Evolutionary conservation across 2,888 invertebrate genomes (phyloP).

Genomic region (Nemotelus nigrinus): DNA sequence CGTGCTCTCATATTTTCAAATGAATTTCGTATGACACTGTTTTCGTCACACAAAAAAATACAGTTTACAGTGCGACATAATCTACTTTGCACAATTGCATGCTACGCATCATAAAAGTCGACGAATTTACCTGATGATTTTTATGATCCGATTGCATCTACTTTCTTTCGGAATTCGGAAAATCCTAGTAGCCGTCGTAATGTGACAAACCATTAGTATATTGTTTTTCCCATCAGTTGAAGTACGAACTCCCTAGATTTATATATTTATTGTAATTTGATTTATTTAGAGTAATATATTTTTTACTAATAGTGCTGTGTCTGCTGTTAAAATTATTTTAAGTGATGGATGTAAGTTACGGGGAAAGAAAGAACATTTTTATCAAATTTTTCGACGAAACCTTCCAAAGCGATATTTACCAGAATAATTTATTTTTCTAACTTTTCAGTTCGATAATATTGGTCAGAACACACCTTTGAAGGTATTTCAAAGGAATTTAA

Average conservation of each 20-base stretch:
- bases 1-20: too few species aligned
- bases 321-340: constrained; percentile 38
- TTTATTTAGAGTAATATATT: constrained; percentile 39
- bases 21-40: too few species aligned
- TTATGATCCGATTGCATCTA: background rate
- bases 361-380: background rate
- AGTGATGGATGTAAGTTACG: constrained; percentile 36
- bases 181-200: constrained; percentile 25
- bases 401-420: too few species aligned
- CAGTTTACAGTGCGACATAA: background rate
- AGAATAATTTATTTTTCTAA: background rate
- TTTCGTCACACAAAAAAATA: too few species aligned
- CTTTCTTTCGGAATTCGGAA: constrained; percentile 27
- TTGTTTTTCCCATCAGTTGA: constrained; percentile 38
- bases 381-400: background rate
- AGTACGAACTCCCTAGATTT: constrained; percentile 33
- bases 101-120: constrained; percentile 14
- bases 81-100: background rate
- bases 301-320: constrained; percentile 37
- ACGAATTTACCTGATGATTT: constrained; percentile 23
- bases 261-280: constrained; percentile 39
- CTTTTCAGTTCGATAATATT: constrained; percentile 64
- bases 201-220: constrained; percentile 29
- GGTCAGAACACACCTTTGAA: constrained; percentile 65
- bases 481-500: constrained; percentile 65